Evolutionary conservation across 30 jellyfish, hydroid and myxozoan species (phyloP).

Genomic region (Catostylus mosaicus): DNA sequence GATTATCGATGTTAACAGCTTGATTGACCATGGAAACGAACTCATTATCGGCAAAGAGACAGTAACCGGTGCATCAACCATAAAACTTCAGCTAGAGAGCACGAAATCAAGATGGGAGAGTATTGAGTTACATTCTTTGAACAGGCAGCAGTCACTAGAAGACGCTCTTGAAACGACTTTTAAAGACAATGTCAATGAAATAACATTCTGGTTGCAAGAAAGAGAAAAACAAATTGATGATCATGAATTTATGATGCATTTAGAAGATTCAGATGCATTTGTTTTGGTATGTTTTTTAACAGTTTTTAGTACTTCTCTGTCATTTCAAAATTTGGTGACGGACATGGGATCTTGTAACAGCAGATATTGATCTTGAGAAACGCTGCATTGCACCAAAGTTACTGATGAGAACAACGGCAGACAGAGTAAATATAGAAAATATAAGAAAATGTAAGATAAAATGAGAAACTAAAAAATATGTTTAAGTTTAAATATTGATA

Average conservation of each 20-base stretch:
- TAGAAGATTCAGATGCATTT: conserved; percentile 7
- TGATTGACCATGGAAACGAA: conserved; percentile 74
- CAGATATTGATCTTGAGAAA: too few relatives aligned
- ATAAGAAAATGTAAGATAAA: too few relatives aligned
- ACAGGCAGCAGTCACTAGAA: conserved; percentile 62
- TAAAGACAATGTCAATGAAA: conserved; percentile 58
- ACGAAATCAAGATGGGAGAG: conserved; percentile 84
- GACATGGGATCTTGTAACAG: too few relatives aligned
- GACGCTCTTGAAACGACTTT: conserved; percentile 65
- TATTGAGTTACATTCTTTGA: conserved; percentile 37
- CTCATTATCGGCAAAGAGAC: conserved; percentile 64
- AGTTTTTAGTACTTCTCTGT: not conserved
- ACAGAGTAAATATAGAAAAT: too few relatives aligned
- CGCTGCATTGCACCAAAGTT: too few relatives aligned
- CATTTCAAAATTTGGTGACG: too few relatives aligned
- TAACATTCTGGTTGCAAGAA: conserved; percentile 75
- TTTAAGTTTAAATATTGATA: too few relatives aligned
- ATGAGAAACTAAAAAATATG: too few relatives aligned
- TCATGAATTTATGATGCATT: conserved; percentile 1
- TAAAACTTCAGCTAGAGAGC: conserved; percentile 80
- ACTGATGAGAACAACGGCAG: too few relatives aligned
- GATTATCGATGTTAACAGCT: conserved; percentile 66
- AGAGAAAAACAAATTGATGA: conserved; percentile 51
- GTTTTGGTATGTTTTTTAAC: conserved; percentile 13
- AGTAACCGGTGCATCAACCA: conserved; percentile 79